Conservation (phyloP, 23 tunicate species). For the Phallusia fumigata region DNA sequence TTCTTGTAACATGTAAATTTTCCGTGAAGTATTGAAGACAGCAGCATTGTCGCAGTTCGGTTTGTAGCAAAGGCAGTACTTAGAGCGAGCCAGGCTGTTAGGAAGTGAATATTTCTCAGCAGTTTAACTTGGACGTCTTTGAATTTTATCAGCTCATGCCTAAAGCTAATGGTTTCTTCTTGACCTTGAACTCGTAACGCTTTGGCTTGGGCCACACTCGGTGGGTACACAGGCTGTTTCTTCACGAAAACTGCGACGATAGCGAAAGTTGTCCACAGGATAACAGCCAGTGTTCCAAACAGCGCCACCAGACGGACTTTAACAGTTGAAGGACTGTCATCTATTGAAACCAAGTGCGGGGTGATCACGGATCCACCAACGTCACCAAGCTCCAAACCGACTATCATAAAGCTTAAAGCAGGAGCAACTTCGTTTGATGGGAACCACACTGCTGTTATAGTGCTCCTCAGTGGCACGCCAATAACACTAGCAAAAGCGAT, state of each 20-base stretch:
- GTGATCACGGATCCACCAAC: neutral
- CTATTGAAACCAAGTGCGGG: neutral
- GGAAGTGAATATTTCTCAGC: neutral
- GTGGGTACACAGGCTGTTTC: neutral
- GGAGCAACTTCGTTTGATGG: constrained; percentile 16
- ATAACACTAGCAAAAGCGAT: neutral
- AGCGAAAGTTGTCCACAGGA: neutral
- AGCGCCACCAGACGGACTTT: neutral
- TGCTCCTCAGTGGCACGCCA: neutral
- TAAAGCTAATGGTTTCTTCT: neutral
- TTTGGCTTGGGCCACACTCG: constrained; percentile 24
- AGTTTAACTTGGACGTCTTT: neutral
- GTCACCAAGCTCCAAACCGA: constrained; percentile 17
- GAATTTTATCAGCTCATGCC: neutral
- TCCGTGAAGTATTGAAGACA: constrained; percentile 7
- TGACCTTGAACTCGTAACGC: neutral
- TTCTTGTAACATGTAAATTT: neutral
- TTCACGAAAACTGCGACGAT: neutral
- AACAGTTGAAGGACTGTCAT: neutral
- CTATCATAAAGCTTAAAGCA: constrained; percentile 13
- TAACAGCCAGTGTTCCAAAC: neutral
- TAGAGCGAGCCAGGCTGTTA: neutral
- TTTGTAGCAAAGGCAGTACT: neutral
- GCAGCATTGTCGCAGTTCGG: neutral
- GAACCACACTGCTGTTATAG: neutral